Conservation (phyloP, 1,140 invertebrate species). For the Nylanderia fulva region DNA sequence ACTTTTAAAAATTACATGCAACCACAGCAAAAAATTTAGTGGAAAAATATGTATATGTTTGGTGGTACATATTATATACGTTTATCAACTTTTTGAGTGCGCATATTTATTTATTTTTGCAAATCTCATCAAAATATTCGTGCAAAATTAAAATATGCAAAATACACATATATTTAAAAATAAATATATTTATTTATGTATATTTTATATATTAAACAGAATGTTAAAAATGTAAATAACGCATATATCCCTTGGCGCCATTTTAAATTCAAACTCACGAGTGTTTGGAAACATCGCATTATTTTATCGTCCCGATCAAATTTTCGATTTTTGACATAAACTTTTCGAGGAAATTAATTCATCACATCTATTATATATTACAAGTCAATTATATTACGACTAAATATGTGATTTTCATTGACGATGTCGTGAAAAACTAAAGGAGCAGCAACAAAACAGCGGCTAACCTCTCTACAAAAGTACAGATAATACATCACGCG, state of each 20-base stretch:
- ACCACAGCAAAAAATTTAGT: slow-evolving; percentile 4
- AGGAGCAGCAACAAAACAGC: not conserved
- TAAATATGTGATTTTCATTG: not conserved
- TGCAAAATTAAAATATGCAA: not conserved
- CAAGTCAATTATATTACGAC: not conserved
- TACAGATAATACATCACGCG: too few relatives aligned
- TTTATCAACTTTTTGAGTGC: slow-evolving; percentile 6
- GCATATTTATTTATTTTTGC: not conserved
- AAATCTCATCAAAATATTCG: not conserved
- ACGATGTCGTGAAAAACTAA: not conserved
- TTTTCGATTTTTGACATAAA: not conserved
- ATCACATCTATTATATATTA: not conserved
- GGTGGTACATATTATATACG: not conserved
- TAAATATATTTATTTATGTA: not conserved
- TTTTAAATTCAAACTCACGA: not conserved
- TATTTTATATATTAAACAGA: not conserved
- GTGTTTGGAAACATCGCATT: not conserved
- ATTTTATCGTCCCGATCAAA: not conserved
- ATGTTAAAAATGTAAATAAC: too few relatives aligned
- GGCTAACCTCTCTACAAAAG: not conserved
- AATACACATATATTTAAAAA: not conserved
- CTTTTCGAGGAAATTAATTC: not conserved
- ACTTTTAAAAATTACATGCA: slow-evolving; percentile 19
- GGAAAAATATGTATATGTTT: slow-evolving; percentile 8
- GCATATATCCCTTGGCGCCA: not conserved